Evolutionary conservation across 2,113 vertebrate species (phyloP).

Genomic region (Hemiprocne comata): DNA sequence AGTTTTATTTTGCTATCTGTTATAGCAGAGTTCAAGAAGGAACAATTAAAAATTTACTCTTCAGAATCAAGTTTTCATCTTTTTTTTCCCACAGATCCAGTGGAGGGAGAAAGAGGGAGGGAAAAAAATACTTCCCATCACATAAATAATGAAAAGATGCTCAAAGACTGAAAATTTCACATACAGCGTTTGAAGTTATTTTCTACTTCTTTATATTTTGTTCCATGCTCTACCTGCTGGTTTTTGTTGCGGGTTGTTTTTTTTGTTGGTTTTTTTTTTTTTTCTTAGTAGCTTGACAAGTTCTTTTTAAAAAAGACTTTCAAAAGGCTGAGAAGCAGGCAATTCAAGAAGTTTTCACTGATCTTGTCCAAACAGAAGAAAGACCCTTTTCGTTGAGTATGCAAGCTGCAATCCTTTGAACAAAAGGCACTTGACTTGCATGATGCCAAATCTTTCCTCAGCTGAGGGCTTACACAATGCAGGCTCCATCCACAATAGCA

Average conservation of each 20-base stretch:
- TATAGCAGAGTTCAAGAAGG: constrained; percentile 37
- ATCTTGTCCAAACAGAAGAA: constrained; percentile 27
- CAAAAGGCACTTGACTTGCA: constrained; percentile 25
- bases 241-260: no score
- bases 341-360: constrained; percentile 30
- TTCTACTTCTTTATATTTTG: constrained; percentile 40
- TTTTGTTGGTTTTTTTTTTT: no score
- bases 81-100: constrained; percentile 23
- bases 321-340: constrained; percentile 15
- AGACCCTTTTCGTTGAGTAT: neutral
- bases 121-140: neutral
- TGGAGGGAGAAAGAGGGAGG: no score
- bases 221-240: constrained; percentile 4
- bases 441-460: constrained; percentile 17
- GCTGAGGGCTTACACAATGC: neutral
- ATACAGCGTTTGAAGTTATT: constrained; percentile 63
- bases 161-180: constrained; percentile 60
- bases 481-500: neutral
- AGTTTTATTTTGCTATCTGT: neutral
- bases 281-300: constrained; percentile 18
- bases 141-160: constrained; percentile 66
- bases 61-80: constrained; percentile 44
- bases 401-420: constrained; percentile 58
- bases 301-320: neutral
- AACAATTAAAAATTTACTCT: constrained; percentile 61